phyloP scores from a whole-genome alignment of 2,888 invertebrate genomes.

The Elmis aenea region DNA sequence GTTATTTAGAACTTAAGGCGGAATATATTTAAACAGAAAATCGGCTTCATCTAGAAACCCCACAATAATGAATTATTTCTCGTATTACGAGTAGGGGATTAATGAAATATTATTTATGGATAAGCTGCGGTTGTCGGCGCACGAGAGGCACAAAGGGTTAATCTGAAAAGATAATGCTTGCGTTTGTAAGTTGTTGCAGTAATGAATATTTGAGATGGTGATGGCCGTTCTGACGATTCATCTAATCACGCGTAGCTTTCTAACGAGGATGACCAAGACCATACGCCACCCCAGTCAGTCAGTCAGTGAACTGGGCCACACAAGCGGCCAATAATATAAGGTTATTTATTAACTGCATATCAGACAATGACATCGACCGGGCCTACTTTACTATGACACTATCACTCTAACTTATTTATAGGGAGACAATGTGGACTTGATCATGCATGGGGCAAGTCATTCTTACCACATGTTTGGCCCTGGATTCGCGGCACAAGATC shows the following conservation, averaged over 20 bases:
- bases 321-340: slow-evolving; percentile 30
- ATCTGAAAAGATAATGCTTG: background rate
- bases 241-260: slow-evolving; percentile 11
- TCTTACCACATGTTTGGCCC: background rate
- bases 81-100: too few species aligned
- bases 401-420: slow-evolving; percentile 24
- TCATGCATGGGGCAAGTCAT: slow-evolving; percentile 6
- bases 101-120: too few species aligned
- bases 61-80: too few species aligned
- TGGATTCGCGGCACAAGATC: slow-evolving; percentile 11
- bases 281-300: slow-evolving; percentile 21
- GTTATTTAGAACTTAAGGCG: too few species aligned
- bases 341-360: slow-evolving; percentile 32
- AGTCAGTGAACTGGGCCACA: slow-evolving; percentile 31
- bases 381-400: slow-evolving; percentile 25
- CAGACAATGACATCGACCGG: slow-evolving; percentile 27
- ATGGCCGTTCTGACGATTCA: slow-evolving; percentile 14
- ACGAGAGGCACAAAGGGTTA: background rate
- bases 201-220: background rate
- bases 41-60: too few species aligned
- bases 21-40: too few species aligned
- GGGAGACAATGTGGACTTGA: slow-evolving; percentile 10
- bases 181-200: background rate
- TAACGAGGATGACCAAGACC: slow-evolving; percentile 8
- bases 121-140: too few species aligned